Base-by-base conservation (phyloP, 2,113 vertebrate genomes). In the Cairina moschata region DNA sequence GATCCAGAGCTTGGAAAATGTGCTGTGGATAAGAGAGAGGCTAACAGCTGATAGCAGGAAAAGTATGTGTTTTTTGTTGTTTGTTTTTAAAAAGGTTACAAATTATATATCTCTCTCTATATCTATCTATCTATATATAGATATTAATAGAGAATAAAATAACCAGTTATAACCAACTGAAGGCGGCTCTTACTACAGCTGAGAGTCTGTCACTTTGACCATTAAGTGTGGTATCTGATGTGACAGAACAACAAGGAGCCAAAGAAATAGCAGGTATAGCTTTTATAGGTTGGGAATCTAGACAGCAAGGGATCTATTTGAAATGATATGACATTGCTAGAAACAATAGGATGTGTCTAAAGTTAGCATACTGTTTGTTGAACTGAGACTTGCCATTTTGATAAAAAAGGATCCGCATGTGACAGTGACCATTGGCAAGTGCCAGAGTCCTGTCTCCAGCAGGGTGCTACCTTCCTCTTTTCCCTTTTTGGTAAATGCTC, bases 341-440 rank as follows among this genome's bases (percentile, higher is more conserved):
- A 73, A 91, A 44, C 42, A 87, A 31, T 1, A 63, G 74, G 54
- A 52, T 14, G 46, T 68, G 40, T 44, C 34, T 75, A 12, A 83
- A 59, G 34, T 55, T 38, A 29, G 20, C 12, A 11, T 46, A 40
- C 36, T 3, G 2, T 28, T 54, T 52, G 44, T 14, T 72, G 76
- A 40, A 68, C 21, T 32, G 18, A 42, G 66, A 65, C 13, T 60
- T 73, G 26, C 15, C 18, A 2, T 77, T 77, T 66, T 81, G 40
- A 10, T 26, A 9, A 3, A 32, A 32, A 31, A 29, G 60, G 50
- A 55, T 71, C 48, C 11, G 1, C 0, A 0, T 31, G 28, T 83
- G 80, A 13, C 17, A 22, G 34, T 22, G 79, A 40, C 22, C 5
- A 1, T 13, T 11, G 60, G 67, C 62, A 36, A 50, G 15, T 68